phyloP scores from a whole-genome alignment of 1,140 invertebrate genomes.

The Gryllus bimaculatus region DNA sequence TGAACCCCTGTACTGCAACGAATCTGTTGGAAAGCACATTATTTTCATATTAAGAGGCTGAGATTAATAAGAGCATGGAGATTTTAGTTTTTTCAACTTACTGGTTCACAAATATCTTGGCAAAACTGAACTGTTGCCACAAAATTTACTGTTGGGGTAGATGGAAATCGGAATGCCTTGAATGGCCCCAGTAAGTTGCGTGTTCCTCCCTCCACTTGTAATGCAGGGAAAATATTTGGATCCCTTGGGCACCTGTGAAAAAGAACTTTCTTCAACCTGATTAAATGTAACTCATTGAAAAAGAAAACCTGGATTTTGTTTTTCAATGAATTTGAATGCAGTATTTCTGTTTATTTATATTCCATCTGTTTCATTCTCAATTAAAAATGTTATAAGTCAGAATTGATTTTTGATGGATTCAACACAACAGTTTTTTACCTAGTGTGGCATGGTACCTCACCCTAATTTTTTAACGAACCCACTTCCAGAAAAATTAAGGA shows the following conservation, averaged over 20 bases:
- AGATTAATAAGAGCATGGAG: too few species aligned
- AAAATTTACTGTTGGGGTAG: conserved; percentile 42
- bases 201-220: conserved; percentile 35
- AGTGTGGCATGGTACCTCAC: too few species aligned
- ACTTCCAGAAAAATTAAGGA: too few species aligned
- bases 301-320: too few species aligned
- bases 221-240: conserved; percentile 38
- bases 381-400: too few species aligned
- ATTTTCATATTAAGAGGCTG: not conserved
- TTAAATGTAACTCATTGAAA: too few species aligned
- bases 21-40: conserved; percentile 23
- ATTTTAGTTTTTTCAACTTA: conserved; percentile 22
- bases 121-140: conserved; percentile 45
- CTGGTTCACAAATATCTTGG: conserved; percentile 40
- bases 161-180: conserved; percentile 44
- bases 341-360: too few species aligned
- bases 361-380: too few species aligned
- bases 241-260: conserved; percentile 39
- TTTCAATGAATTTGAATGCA: too few species aligned
- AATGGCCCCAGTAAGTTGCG: conserved; percentile 38
- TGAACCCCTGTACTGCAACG: conserved; percentile 30
- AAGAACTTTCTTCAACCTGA: not conserved
- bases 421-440: too few species aligned
- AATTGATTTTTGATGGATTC: too few species aligned
- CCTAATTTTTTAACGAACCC: too few species aligned